Evolutionary conservation across 2,797 vertebrate species (phyloP), one percentile per base, ranked within the genome.

Genomic region (Takifugu rubripes): DNA sequence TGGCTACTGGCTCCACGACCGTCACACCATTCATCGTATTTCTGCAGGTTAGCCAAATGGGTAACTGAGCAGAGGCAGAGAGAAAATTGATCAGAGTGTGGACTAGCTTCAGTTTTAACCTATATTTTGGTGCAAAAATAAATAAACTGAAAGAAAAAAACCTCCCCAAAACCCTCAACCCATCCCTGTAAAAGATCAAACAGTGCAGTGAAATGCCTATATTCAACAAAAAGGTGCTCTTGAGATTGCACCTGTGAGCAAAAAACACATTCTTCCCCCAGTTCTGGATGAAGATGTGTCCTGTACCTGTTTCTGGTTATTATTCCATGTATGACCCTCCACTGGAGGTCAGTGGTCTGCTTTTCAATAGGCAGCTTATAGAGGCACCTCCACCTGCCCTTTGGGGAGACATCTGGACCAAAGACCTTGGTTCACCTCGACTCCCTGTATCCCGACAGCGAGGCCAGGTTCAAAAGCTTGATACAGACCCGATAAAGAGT

Each of bases 301-400:
- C 21, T 29, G 5, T 29, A 29, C 42, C 51, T 54, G 51, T 48
- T 26, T 9, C 50, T 36, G 0, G 36, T 33, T 53, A n/a, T 53
- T 5, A 15, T 15, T 0, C 43, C 29, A 1, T 49, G 36, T n/a
- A 55, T 33, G 55, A 55, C 2, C 52, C 33, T n/a, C 53, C 60
- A 33, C 17, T 49, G 52, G 52, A 62, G 46, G 52, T 46, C 61
- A 26, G 21, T 40, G 3, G 16, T 45, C 40, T 1, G 0, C 3
- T 64, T 51, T 25, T 33, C 40, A 50, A 33, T 0, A 1, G 53
- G 48, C 21, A 27, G 49, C 33, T 54, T 61, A 26, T 26, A 57
- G 48, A 46, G 43, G n/a, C 24, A 16, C 45, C 21, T 1, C 52
- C 59, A 61, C 31, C 24, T 54, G 52, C 24, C 16, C 21, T 40